These are phyloP conservation scores for Strigamia maritima DNA, from an alignment of 2,888 invertebrate genomes.

Conservation along the genomic window DNA sequence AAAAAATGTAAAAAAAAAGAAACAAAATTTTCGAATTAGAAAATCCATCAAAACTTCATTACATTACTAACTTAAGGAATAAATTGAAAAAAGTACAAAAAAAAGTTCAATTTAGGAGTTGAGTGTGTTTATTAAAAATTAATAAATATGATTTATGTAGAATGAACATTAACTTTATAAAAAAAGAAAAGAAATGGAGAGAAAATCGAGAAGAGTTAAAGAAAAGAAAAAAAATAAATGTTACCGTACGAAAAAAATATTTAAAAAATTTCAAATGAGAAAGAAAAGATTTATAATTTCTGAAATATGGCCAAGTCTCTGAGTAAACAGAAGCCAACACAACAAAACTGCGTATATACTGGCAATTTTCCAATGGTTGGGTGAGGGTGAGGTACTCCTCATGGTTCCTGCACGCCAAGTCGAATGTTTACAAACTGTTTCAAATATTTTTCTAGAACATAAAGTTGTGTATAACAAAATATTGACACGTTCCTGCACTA, in stretches of 20 bases:
- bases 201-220: background rate
- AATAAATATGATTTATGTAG: constrained; percentile 21
- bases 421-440: constrained; percentile 32
- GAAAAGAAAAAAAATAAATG: background rate
- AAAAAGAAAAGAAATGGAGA: background rate
- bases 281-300: constrained; percentile 33
- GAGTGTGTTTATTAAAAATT: constrained; percentile 24
- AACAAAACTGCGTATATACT: constrained; percentile 28
- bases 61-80: background rate
- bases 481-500: background rate
- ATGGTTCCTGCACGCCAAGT: constrained; percentile 26
- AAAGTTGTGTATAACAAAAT: constrained; percentile 1
- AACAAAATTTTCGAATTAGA: background rate
- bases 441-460: constrained; percentile 13
- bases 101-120: background rate
- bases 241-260: background rate
- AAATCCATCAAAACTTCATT: constrained; percentile 24
- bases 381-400: constrained; percentile 2
- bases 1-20: background rate
- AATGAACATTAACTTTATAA: background rate
- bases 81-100: background rate
- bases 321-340: constrained; percentile 24
- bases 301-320: constrained; percentile 26
- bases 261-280: constrained; percentile 19
- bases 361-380: constrained; percentile 10